Conservation (phyloP, 2,797 vertebrate genomes). For the Scolopax bukidnonensis region DNA sequence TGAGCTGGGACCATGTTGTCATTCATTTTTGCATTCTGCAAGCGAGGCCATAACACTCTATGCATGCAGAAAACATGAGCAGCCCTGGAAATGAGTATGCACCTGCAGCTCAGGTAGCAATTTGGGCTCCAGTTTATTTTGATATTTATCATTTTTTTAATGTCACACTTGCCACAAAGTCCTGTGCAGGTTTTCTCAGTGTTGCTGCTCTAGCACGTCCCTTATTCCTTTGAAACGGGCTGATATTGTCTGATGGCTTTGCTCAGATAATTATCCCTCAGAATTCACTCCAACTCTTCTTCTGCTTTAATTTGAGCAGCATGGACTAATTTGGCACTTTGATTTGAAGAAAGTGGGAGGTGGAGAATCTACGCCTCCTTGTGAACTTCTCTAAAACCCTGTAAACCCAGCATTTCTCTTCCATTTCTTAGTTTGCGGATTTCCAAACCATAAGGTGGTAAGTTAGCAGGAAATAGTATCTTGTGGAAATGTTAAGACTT, state of each 20-base stretch:
- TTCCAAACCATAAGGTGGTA: neutral
- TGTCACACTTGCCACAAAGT: neutral
- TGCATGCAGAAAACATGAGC: neutral
- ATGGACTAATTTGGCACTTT: conserved; percentile 5
- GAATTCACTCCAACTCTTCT: neutral
- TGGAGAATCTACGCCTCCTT: neutral
- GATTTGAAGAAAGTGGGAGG: neutral
- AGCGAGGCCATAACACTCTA: accelerated
- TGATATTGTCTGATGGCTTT: neutral
- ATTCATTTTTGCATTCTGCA: neutral
- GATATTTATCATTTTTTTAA: neutral
- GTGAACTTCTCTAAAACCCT: neutral
- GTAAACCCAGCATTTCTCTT: neutral
- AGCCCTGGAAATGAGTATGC: neutral
- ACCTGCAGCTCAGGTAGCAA: neutral
- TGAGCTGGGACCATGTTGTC: neutral
- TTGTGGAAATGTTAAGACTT: neutral
- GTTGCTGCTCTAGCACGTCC: neutral
- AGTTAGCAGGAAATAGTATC: neutral
- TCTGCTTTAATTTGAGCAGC: neutral
- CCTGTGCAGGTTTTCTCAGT: neutral
- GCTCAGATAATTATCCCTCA: neutral
- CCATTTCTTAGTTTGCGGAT: neutral
- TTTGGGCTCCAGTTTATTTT: neutral
- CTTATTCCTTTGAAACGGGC: neutral